Percentiles rank a stretch among this genome's conserved stretches.
These are phyloP conservation scores for Meandrina meandrites DNA, from an alignment of 92 coral and sea anemone species.

Conservation along the genomic window DNA sequence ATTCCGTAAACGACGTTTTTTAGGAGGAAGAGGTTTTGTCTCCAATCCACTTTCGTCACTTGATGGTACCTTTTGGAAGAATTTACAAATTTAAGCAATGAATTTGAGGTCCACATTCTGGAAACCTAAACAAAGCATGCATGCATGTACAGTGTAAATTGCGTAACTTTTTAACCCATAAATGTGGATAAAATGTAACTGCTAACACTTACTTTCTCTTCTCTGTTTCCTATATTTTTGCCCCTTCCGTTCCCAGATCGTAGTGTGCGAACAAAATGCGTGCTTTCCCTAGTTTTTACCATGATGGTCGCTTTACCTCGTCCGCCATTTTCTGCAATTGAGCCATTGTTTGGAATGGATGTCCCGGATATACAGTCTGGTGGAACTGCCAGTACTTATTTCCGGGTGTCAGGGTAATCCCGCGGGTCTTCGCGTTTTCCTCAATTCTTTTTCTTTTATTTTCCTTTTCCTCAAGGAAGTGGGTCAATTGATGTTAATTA, in stretches of 20 bases:
- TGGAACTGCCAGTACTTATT: not conserved
- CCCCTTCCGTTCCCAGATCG: slow-evolving; percentile 49
- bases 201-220: slow-evolving; percentile 16
- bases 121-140: not conserved
- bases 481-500: too few species aligned
- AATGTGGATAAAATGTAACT: not conserved
- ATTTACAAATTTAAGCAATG: not conserved
- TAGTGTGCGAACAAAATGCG: slow-evolving; percentile 29
- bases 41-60: slow-evolving; percentile 76
- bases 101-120: not conserved
- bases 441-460: not conserved
- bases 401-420: not conserved
- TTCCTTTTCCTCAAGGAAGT: not conserved
- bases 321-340: slow-evolving; percentile 36
- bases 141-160: not conserved
- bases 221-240: slow-evolving; percentile 40
- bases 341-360: slow-evolving; percentile 4
- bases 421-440: not conserved
- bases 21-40: slow-evolving; percentile 54
- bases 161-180: not conserved
- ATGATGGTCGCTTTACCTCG: not conserved
- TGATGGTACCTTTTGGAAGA: slow-evolving; percentile 58
- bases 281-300: slow-evolving; percentile 39
- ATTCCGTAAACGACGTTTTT: slow-evolving; percentile 60
- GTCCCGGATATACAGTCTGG: slow-evolving; percentile 28